Evolutionary conservation across 2,797 vertebrate genomes (phyloP).

Genomic region (Poecilia gillii): DNA sequence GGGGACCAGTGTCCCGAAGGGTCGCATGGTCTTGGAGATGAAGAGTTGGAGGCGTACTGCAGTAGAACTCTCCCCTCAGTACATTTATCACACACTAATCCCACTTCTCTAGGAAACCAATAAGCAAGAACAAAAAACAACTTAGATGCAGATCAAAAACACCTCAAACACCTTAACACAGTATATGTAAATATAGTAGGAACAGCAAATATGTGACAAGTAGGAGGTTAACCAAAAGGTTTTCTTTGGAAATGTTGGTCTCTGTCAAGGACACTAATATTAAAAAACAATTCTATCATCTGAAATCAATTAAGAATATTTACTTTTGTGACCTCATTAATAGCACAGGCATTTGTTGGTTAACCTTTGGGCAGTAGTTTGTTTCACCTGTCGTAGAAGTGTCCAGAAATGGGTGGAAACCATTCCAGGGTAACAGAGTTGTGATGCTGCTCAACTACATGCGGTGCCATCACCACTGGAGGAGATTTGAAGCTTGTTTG

Average conservation of each 20-base stretch:
- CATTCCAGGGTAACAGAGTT: constrained; percentile 90
- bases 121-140: constrained; percentile 84
- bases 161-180: background rate
- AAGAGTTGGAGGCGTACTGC: constrained; percentile 94
- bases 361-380: constrained; percentile 33
- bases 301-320: constrained; percentile 3
- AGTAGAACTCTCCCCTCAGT: constrained; percentile 90
- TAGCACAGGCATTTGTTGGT: constrained; percentile 15
- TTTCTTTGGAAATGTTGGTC: background rate
- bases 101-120: constrained; percentile 99
- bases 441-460: constrained; percentile 87
- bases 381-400: constrained; percentile 97
- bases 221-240: background rate
- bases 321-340: constrained; percentile 13
- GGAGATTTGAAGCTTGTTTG: constrained; percentile 88
- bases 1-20: constrained; percentile 98
- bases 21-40: constrained; percentile 92
- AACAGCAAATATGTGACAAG: background rate
- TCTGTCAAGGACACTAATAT: background rate
- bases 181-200: background rate
- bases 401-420: constrained; percentile 94
- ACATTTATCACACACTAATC: constrained; percentile 96
- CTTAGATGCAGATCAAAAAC: constrained; percentile 80
- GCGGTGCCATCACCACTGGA: constrained; percentile 90
- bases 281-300: background rate